Base-by-base conservation (phyloP, 2,797 vertebrate genomes). In the Sebastes taczanowskii region DNA sequence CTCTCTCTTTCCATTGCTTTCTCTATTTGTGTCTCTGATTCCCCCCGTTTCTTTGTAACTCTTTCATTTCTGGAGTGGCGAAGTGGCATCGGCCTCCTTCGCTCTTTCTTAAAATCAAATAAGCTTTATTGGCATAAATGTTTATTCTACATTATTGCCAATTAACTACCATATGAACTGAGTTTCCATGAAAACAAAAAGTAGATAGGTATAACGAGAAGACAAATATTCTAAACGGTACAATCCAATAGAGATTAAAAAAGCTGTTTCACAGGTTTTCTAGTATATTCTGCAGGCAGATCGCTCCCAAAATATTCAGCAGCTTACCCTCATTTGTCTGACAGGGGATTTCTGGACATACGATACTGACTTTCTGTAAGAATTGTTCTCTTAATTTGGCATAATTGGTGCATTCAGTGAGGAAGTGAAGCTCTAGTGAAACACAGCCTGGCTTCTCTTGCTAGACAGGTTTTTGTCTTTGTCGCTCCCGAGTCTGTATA, bases 1-100 rank as follows among this genome's bases (percentile, higher is more conserved):
- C 78, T 27, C 86, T 76, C 67, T 66, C 65, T 74, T 65, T 88
- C 78, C 72, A 74, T 71, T 73, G 70, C 84, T 89, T 78, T 81
- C 83, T 80, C 58, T 1, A 0, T 86, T 78, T 85, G 53, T 85
- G 38, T 80, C 66, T 79, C 58, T 80, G 11, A 77, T 73, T 89
- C 53, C 67, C 61, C 74, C 64, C 67, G 61, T 78, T 82, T 85
- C 46, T 87, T 72, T 78, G 42, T 60, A 60, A 42, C 62, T 76
- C 58, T 74, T 49, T 80, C 38, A 62, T 78, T 74, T 72, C 35
- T 73, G 27, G 23, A 80, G 52, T 58, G 29, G 25, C 62, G 13
- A 73, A 69, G 35, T 25, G 27, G 61, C 71, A 63, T 77, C 64
- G 59, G 53, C 53, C 63, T 75, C 77, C 46, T 63, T 59, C 7